Conservation (phyloP, 2,888 invertebrate species). For the Microplitis manilae region DNA sequence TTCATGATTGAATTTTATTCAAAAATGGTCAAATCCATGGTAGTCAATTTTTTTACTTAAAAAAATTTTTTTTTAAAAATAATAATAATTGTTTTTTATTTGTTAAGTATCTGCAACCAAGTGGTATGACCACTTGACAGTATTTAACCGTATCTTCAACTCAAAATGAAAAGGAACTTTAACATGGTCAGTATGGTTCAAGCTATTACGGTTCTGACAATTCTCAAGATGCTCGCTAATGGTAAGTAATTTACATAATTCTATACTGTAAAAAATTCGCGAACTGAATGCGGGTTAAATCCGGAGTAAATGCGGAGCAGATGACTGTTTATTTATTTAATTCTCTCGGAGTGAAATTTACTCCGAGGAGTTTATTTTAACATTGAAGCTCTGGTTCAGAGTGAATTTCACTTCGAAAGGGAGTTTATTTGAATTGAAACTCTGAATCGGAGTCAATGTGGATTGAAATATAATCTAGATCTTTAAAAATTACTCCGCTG, state of each 20-base stretch:
- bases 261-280: too few species aligned
- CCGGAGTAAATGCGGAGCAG: too few species aligned
- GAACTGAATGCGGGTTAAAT: too few species aligned
- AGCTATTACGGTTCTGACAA: constrained; percentile 88
- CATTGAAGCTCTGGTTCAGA: too few species aligned
- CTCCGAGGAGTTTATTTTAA: too few species aligned
- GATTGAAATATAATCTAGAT: constrained; percentile 6
- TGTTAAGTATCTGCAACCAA: constrained; percentile 51
- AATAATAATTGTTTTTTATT: constrained; percentile 14
- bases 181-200: constrained; percentile 82
- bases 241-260: constrained; percentile 73
- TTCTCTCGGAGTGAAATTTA: too few species aligned
- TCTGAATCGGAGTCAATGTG: constrained; percentile 25
- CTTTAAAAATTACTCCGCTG: neutral
- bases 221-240: constrained; percentile 86
- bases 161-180: constrained; percentile 77
- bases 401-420: too few species aligned
- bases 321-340: too few species aligned
- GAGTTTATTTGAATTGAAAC: neutral
- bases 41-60: constrained; percentile 14
- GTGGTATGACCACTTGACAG: constrained; percentile 67
- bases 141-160: constrained; percentile 51
- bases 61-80: constrained; percentile 31
- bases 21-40: neutral
- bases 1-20: neutral